phyloP scores from a whole-genome alignment of 1,140 invertebrate genomes.

The Aphidius gifuensis region DNA sequence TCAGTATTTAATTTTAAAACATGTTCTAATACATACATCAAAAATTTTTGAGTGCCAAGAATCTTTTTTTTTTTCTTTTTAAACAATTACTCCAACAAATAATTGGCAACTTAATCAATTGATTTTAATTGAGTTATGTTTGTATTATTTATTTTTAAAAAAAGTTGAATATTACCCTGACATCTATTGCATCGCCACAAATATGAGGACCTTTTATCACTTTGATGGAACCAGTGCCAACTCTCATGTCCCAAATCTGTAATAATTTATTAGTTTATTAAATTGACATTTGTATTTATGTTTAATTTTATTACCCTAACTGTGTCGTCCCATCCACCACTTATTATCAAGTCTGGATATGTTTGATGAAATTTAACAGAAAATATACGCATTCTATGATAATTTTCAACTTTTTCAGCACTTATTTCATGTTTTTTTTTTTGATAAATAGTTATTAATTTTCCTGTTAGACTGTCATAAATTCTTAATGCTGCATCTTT shows the following conservation, averaged over 20 bases:
- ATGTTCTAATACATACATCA: neutral
- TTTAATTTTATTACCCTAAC: slow-evolving; percentile 34
- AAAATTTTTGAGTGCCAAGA: slow-evolving; percentile 1
- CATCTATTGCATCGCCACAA: slow-evolving; percentile 44
- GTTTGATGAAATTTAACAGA: slow-evolving; percentile 37
- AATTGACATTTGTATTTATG: slow-evolving; percentile 1
- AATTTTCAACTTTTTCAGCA: slow-evolving; percentile 31
- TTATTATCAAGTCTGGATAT: slow-evolving; percentile 36
- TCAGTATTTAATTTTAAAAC: slow-evolving; percentile 22
- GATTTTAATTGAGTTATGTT: neutral
- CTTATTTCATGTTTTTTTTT: slow-evolving; percentile 27
- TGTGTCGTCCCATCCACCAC: slow-evolving; percentile 45
- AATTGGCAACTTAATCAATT: slow-evolving; percentile 6
- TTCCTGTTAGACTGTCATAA: slow-evolving; percentile 37
- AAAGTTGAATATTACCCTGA: slow-evolving; percentile 28
- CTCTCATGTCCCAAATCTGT: slow-evolving; percentile 44
- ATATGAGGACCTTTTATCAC: slow-evolving; percentile 42
- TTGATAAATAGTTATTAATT: slow-evolving; percentile 33
- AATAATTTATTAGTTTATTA: slow-evolving; percentile 18
- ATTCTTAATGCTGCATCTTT: slow-evolving; percentile 41
- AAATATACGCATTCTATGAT: slow-evolving; percentile 42
- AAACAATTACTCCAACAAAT: neutral
- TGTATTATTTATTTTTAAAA: neutral
- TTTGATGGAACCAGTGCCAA: slow-evolving; percentile 30
- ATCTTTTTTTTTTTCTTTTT: neutral